A percentile compares a stretch with the other conserved stretches of the same genome.
Evolutionary conservation across 2,113 vertebrate species (phyloP).

Genomic region (Tragelaphus imberbis): DNA sequence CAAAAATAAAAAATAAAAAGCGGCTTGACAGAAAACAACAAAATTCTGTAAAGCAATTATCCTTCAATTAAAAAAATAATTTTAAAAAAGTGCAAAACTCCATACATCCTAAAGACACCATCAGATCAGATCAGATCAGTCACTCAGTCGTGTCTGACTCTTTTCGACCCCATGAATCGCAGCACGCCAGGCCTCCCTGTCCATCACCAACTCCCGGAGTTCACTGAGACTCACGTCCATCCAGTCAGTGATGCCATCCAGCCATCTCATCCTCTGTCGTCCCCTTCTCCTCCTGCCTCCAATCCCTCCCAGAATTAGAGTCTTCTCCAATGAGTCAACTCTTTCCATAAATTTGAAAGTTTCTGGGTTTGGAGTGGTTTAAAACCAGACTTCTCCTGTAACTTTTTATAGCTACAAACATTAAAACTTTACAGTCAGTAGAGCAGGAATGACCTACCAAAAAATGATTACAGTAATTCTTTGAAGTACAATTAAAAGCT

Average conservation of each 20-base stretch:
- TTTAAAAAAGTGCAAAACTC: background rate
- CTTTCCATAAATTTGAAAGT: background rate
- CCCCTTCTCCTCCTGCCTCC: too few species aligned
- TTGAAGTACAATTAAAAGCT: background rate
- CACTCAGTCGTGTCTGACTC: too few species aligned
- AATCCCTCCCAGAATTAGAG: too few species aligned
- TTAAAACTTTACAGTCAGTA: background rate
- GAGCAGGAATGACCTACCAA: background rate
- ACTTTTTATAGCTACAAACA: background rate
- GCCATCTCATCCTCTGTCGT: too few species aligned
- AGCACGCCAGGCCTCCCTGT: too few species aligned
- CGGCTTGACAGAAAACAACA: background rate
- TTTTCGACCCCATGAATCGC: too few species aligned
- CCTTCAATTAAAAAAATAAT: background rate
- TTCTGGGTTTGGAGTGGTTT: background rate
- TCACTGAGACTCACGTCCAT: too few species aligned
- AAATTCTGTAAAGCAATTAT: background rate
- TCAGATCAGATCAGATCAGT: too few species aligned
- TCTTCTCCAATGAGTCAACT: too few species aligned
- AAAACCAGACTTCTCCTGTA: background rate
- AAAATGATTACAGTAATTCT: background rate
- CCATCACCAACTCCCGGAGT: too few species aligned
- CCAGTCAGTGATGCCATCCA: too few species aligned
- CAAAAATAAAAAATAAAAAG: background rate
- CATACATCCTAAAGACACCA: background rate